These are phyloP conservation scores for Crocidura indochinensis DNA, from an alignment of 2,797 vertebrate species.

Conservation along the genomic window DNA sequence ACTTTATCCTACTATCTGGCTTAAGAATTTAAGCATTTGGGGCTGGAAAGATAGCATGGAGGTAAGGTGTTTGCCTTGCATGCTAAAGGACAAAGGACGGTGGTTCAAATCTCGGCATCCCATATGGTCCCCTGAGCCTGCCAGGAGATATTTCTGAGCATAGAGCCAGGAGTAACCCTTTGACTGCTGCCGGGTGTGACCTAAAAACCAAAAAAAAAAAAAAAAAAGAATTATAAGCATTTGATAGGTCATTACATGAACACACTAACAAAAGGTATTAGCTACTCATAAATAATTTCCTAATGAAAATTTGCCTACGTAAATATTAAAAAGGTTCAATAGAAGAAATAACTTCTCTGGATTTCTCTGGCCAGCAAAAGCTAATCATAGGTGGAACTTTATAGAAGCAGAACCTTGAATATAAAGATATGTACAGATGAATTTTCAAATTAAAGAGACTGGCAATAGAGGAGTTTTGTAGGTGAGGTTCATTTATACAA, in stretches of 20 bases:
- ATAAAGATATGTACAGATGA: neutral
- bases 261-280: conserved; percentile 17
- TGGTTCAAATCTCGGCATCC: too few relatives aligned
- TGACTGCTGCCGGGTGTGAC: too few relatives aligned
- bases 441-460: neutral
- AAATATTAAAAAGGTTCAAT: neutral
- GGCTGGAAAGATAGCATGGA: too few relatives aligned
- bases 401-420: neutral
- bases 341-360: neutral
- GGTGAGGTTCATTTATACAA: rapidly evolving
- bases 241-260: neutral
- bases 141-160: too few relatives aligned
- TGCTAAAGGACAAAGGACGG: too few relatives aligned
- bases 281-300: neutral
- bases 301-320: neutral
- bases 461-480: neutral
- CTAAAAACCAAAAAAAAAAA: too few relatives aligned
- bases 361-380: neutral
- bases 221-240: too few relatives aligned
- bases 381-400: neutral
- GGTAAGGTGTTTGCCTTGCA: too few relatives aligned
- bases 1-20: neutral
- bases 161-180: too few relatives aligned
- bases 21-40: neutral
- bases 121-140: too few relatives aligned